Conservation (phyloP, 2,888 invertebrate genomes). For the Tinea pellionella region DNA sequence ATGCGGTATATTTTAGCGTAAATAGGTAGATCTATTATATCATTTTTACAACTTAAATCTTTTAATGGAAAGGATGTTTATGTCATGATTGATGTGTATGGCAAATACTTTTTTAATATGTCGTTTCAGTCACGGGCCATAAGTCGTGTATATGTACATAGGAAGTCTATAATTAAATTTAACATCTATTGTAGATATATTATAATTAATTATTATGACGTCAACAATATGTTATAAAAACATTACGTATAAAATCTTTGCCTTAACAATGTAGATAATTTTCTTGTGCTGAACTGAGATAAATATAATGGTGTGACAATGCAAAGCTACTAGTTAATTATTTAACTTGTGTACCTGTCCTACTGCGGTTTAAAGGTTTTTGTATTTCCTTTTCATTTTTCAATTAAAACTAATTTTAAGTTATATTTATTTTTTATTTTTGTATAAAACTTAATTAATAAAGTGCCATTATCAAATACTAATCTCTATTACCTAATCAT, state of each 20-base stretch:
- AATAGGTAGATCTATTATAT: no score
- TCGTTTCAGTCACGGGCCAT: no score
- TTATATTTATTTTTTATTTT: neutral
- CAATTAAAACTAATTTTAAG: neutral
- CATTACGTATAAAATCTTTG: constrained; percentile 18
- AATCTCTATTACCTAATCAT: constrained; percentile 20
- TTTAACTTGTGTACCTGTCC: neutral
- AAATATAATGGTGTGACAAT: neutral
- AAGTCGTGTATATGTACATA: no score
- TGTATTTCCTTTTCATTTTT: neutral
- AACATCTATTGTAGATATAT: neutral
- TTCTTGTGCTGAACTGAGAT: neutral
- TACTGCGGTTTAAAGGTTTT: neutral
- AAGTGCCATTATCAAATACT: neutral
- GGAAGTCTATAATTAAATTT: neutral
- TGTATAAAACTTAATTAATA: neutral
- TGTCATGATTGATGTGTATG: no score
- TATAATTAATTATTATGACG: constrained; percentile 15
- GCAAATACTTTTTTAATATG: no score
- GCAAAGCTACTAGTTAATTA: neutral
- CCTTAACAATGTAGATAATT: neutral
- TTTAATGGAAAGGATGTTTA: no score
- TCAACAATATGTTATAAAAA: constrained; percentile 21
- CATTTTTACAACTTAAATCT: no score
- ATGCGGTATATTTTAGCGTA: no score